These are phyloP conservation scores for Nautilus pompilius DNA, from an alignment of 1,140 invertebrate genomes.

Conservation along the genomic window DNA sequence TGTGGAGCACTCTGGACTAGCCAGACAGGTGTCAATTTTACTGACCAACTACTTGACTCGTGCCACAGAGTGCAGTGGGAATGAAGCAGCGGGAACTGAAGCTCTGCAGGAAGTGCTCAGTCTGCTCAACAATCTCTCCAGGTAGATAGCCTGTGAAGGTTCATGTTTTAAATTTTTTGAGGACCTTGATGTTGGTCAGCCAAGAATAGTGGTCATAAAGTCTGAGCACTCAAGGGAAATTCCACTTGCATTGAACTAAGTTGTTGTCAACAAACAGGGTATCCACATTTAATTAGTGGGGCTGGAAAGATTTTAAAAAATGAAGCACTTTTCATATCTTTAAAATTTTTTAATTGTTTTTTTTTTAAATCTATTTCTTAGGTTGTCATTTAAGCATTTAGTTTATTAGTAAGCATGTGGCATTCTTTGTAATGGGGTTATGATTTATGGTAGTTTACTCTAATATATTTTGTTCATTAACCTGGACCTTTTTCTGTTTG, in stretches of 20 bases:
- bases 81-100: constrained; percentile 49
- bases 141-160: too few relatives aligned
- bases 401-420: not conserved
- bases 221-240: too few relatives aligned
- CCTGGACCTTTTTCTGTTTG: too few relatives aligned
- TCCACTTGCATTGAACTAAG: too few relatives aligned
- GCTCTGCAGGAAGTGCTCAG: constrained; percentile 54
- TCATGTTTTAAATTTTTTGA: too few relatives aligned
- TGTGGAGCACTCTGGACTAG: constrained; percentile 51
- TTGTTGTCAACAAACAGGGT: too few relatives aligned
- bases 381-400: not conserved
- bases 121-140: constrained; percentile 51
- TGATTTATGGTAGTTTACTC: too few relatives aligned
- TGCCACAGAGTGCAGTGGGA: constrained; percentile 49
- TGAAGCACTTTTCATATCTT: not conserved
- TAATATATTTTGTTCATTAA: too few relatives aligned
- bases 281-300: too few relatives aligned
- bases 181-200: not conserved
- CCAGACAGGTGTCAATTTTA: constrained; percentile 52
- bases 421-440: too few relatives aligned
- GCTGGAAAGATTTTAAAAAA: not conserved
- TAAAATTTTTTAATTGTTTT: not conserved
- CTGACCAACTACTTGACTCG: constrained; percentile 53
- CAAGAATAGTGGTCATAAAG: too few relatives aligned
- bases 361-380: not conserved